phyloP scores from a whole-genome alignment of 2,797 vertebrate species.

The Sylvilagus floridanus region DNA sequence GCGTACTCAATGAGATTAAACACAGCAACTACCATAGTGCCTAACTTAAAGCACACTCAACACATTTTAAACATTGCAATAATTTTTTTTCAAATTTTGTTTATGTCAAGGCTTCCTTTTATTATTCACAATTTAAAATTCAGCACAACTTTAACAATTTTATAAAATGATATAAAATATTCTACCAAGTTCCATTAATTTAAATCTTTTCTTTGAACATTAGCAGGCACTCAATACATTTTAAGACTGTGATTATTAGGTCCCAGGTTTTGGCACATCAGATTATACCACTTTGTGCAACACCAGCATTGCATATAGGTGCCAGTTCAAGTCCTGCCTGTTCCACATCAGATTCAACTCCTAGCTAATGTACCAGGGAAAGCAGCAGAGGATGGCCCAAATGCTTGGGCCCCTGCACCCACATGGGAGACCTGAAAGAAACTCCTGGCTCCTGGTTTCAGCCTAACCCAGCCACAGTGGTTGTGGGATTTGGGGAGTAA shows the following conservation, averaged over 20 bases:
- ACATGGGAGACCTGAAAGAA: too few relatives aligned
- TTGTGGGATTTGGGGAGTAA: too few relatives aligned
- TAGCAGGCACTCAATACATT: background rate
- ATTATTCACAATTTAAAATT: background rate
- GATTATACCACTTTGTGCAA: too few relatives aligned
- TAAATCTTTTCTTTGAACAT: constrained; percentile 53
- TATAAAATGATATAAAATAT: background rate
- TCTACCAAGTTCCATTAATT: background rate
- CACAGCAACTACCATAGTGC: background rate
- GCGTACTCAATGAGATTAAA: background rate
- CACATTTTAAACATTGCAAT: background rate
- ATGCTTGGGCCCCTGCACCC: too few relatives aligned
- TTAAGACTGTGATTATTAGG: background rate
- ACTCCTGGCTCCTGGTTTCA: too few relatives aligned
- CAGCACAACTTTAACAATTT: constrained; percentile 9
- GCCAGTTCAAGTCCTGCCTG: too few relatives aligned
- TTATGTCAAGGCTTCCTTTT: background rate
- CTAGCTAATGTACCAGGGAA: too few relatives aligned
- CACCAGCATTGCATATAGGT: too few relatives aligned
- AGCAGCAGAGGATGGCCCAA: too few relatives aligned
- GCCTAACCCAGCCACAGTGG: too few relatives aligned
- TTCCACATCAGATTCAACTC: too few relatives aligned
- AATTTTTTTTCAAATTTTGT: constrained; percentile 18
- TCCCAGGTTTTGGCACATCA: too few relatives aligned
- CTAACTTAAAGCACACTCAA: background rate